Evolutionary conservation across 2,797 vertebrate species (phyloP).

Genomic region (Hybognathus amarus): DNA sequence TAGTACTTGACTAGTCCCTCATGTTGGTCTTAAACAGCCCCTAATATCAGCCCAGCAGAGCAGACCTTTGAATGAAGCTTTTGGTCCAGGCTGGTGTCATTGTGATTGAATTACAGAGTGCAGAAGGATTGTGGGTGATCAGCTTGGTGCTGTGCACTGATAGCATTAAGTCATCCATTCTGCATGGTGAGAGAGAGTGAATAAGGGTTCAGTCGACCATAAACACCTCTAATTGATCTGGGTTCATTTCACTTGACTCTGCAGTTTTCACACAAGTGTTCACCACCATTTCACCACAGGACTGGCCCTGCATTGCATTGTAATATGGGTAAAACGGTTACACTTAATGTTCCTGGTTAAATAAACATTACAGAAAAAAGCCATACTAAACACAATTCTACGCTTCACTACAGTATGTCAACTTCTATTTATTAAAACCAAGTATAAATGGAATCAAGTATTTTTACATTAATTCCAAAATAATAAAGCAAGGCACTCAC

Average conservation of each 20-base stretch:
- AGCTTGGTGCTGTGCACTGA: slow-evolving; percentile 70
- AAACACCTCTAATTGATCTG: slow-evolving; percentile 48
- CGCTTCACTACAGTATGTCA: too few species aligned
- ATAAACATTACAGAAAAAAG: too few species aligned
- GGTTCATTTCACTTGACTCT: slow-evolving; percentile 22
- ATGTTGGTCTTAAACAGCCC: slow-evolving; percentile 12
- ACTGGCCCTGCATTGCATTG: slow-evolving; percentile 30
- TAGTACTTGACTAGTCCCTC: not conserved
- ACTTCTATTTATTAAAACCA: too few species aligned
- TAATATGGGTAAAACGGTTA: not conserved
- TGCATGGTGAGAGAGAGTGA: slow-evolving; percentile 56
- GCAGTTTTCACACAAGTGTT: slow-evolving; percentile 37
- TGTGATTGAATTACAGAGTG: slow-evolving; percentile 73
- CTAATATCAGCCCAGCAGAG: slow-evolving; percentile 31
- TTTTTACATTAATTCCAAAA: too few species aligned
- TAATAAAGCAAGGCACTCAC: too few species aligned
- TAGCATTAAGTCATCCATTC: slow-evolving; percentile 66
- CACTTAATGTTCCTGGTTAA: too few species aligned
- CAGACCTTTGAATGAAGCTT: slow-evolving; percentile 7
- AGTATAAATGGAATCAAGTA: too few species aligned
- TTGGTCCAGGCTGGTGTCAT: slow-evolving; percentile 62
- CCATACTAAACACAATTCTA: too few species aligned
- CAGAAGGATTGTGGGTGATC: slow-evolving; percentile 76
- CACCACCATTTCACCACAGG: slow-evolving; percentile 14
- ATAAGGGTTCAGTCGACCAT: slow-evolving; percentile 57